Evolutionary conservation across 2,888 invertebrate species (phyloP).

Genomic region (Amphipyra tragopoginis): DNA sequence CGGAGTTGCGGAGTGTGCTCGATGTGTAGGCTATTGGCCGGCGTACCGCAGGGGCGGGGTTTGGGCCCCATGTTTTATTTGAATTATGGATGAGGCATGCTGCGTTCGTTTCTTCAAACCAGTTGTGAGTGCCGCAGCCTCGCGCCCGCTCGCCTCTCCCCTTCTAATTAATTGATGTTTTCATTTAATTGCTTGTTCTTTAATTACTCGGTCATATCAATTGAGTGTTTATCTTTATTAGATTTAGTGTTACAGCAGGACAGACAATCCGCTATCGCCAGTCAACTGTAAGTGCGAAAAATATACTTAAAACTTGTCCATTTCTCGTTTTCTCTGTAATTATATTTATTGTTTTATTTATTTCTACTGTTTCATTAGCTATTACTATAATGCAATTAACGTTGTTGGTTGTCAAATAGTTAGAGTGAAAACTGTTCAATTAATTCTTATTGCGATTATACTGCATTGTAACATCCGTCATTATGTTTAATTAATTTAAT

Average conservation of each 20-base stretch:
- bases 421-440: conserved; percentile 27
- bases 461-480: conserved; percentile 16
- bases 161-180: conserved; percentile 89
- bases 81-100: conserved; percentile 88
- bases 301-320: conserved; percentile 18
- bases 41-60: conserved; percentile 87
- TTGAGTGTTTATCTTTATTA: conserved; percentile 82
- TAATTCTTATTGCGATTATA: conserved; percentile 21
- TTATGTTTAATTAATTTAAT: conserved; percentile 30
- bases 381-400: conserved; percentile 31
- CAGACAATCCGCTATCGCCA: conserved; percentile 21
- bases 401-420: conserved; percentile 14
- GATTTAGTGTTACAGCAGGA: conserved; percentile 69
- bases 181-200: conserved; percentile 86
- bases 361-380: conserved; percentile 24
- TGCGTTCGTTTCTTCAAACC: conserved; percentile 83
- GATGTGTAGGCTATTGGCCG: conserved; percentile 84
- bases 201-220: conserved; percentile 84
- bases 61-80: conserved; percentile 88
- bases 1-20: conserved; percentile 81
- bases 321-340: conserved; percentile 28
- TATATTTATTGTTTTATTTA: conserved; percentile 12
- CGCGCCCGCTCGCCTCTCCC: conserved; percentile 86
- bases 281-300: conserved; percentile 50
- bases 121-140: conserved; percentile 86